A percentile compares a stretch with the other conserved stretches of the same genome.
phyloP scores from a whole-genome alignment of 2,888 invertebrate species.

The Papilio gigon region DNA sequence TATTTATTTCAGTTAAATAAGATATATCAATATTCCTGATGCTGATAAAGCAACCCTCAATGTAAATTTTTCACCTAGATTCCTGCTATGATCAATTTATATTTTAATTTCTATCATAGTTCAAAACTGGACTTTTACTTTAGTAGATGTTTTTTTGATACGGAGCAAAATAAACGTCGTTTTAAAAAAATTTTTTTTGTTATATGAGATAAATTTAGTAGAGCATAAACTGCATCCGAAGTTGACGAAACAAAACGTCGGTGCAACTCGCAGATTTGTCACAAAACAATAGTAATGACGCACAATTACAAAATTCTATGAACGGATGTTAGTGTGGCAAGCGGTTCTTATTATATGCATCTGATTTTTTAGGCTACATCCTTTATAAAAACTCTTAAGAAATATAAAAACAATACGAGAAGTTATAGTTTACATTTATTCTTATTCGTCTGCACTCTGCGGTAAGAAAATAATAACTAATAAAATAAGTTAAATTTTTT shows the following conservation, averaged over 20 bases:
- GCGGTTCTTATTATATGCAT: conserved; percentile 22
- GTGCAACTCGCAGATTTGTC: background rate
- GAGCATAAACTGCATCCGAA: conserved; percentile 33
- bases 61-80: no score
- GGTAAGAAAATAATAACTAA: background rate
- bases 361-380: conserved; percentile 20
- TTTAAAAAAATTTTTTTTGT: no score
- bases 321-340: conserved; percentile 30
- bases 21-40: no score
- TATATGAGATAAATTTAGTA: conserved; percentile 30
- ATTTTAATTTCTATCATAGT: no score
- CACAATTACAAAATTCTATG: conserved; percentile 28
- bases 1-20: background rate
- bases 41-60: no score
- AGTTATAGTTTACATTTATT: background rate
- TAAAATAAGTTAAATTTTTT: background rate
- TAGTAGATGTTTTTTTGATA: no score
- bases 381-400: conserved; percentile 1
- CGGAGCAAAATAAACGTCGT: no score
- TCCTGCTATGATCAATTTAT: no score
- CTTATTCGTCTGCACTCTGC: background rate
- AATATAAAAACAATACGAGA: background rate
- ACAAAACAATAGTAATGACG: conserved; percentile 15
- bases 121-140: no score
- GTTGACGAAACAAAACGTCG: conserved; percentile 18